Conservation (phyloP, 1,140 invertebrate genomes). For the Cherax quadricarinatus region DNA sequence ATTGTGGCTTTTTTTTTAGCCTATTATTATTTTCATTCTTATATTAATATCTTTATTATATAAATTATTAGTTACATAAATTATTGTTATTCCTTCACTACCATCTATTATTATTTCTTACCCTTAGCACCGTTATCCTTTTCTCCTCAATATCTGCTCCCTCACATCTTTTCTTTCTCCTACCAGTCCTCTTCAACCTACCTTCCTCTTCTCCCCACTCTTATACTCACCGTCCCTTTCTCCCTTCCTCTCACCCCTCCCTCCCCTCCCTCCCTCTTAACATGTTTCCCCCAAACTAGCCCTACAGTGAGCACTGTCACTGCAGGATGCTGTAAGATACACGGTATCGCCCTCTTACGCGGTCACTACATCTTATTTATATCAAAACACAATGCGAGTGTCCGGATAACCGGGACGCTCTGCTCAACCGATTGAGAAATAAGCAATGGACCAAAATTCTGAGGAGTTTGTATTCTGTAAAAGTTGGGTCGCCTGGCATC, state of each 20-base stretch:
- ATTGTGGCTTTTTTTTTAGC: too few species aligned
- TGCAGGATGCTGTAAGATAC: background rate
- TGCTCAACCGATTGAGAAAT: background rate
- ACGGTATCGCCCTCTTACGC: background rate
- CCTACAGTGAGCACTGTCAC: background rate
- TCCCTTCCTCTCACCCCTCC: background rate
- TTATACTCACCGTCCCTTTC: background rate
- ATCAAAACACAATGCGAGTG: background rate
- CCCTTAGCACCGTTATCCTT: too few species aligned
- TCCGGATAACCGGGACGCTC: background rate
- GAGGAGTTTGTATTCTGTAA: background rate
- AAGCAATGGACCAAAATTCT: background rate
- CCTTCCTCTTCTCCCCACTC: background rate
- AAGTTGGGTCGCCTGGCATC: background rate
- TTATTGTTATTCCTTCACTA: too few species aligned
- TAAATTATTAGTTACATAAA: too few species aligned
- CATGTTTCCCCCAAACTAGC: background rate
- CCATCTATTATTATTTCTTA: too few species aligned
- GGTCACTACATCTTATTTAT: background rate
- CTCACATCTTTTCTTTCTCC: too few species aligned
- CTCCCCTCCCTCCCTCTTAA: too few species aligned
- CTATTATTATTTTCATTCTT: too few species aligned
- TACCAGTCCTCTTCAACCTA: background rate
- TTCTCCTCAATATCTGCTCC: too few species aligned
- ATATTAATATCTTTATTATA: too few species aligned